A percentile compares a stretch with the other conserved stretches of the same genome.
phyloP scores from a whole-genome alignment of 2,888 invertebrate species.

The Stegophylla sp. region DNA sequence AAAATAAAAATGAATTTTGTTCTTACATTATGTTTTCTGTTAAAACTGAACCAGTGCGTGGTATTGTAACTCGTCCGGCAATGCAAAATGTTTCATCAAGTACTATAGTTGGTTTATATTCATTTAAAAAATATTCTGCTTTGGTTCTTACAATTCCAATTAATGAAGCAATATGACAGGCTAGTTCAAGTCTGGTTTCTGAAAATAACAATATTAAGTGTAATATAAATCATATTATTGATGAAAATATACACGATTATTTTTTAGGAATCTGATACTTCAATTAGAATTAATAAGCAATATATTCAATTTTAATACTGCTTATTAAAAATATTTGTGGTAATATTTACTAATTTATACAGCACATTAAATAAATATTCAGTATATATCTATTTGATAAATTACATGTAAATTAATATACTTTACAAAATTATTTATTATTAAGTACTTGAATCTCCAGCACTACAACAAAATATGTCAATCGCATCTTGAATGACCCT shows the following conservation, averaged over 20 bases:
- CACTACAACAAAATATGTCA: slow-evolving; percentile 87
- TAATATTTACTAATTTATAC: too few species aligned
- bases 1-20: background rate
- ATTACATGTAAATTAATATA: too few species aligned
- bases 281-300: too few species aligned
- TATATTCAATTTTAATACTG: too few species aligned
- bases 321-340: too few species aligned
- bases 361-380: too few species aligned
- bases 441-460: slow-evolving; percentile 67
- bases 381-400: too few species aligned
- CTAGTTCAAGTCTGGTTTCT: slow-evolving; percentile 69
- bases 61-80: slow-evolving; percentile 73
- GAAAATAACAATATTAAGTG: slow-evolving; percentile 3
- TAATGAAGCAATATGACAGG: slow-evolving; percentile 78
- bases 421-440: too few species aligned
- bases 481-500: slow-evolving; percentile 86
- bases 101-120: slow-evolving; percentile 79
- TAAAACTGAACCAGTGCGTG: slow-evolving; percentile 62
- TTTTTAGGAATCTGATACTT: too few species aligned
- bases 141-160: slow-evolving; percentile 83
- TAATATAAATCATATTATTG: background rate
- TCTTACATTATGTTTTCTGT: slow-evolving; percentile 12
- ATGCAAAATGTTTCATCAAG: slow-evolving; percentile 70
- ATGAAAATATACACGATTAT: too few species aligned
- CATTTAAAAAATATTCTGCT: slow-evolving; percentile 79